Conservation (phyloP, 2,888 invertebrate species). For the Trissoscelio sp. region DNA sequence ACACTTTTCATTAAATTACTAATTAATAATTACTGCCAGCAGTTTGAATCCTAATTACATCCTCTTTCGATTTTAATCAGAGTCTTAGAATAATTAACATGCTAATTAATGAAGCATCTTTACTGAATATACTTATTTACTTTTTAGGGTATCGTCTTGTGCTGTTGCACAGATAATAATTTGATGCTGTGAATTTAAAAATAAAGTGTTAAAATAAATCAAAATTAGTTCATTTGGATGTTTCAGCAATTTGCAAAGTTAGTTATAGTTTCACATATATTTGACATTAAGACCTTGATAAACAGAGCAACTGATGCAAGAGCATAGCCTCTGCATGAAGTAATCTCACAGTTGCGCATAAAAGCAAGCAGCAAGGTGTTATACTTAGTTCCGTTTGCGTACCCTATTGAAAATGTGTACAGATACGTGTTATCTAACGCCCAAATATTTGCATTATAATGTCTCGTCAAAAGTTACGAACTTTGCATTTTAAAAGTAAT, state of each 20-base stretch:
- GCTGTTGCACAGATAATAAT: too few relatives aligned
- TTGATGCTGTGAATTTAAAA: too few relatives aligned
- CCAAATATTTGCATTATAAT: conserved; percentile 2
- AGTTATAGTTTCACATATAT: neutral
- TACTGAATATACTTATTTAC: neutral
- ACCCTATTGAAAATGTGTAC: neutral
- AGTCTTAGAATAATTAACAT: conserved; percentile 20
- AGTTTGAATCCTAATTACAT: conserved; percentile 21
- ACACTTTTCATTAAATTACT: neutral
- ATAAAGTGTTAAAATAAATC: too few relatives aligned
- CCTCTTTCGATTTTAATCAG: conserved; percentile 14
- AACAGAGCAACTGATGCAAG: conserved; percentile 5
- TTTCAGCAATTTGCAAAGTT: too few relatives aligned
- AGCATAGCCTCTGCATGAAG: neutral
- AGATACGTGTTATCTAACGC: neutral
- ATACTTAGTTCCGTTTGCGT: conserved; percentile 14
- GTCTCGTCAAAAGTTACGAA: neutral
- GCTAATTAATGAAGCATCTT: conserved; percentile 18
- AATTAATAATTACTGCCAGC: conserved; percentile 11
- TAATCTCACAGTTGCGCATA: conserved; percentile 1
- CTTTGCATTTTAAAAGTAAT: conserved; percentile 2
- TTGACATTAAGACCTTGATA: conserved; percentile 5
- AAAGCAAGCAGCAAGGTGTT: conserved; percentile 13
- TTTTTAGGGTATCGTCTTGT: neutral
- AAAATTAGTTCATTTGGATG: too few relatives aligned